Evolutionary conservation across 2,113 vertebrate genomes (phyloP), one percentile per base, ranked within the genome.

Genomic region (Mormyrus iriodes): DNA sequence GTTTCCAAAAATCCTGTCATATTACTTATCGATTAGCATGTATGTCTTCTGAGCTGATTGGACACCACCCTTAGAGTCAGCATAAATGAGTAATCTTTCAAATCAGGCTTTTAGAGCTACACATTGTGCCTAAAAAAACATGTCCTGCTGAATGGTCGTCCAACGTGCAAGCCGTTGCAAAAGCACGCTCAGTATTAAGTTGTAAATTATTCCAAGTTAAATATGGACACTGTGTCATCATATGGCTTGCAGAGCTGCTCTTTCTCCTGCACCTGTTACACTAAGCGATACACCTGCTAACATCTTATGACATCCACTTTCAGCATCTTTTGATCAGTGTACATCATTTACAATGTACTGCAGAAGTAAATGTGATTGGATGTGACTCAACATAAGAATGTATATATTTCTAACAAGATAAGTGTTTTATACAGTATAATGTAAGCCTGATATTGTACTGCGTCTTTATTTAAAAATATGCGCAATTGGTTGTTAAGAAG

Each of bases 11-110:
- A 69, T 27, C 61, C 17, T 21, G 49, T 53, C 44, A 73, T 31
- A 39, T 19, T 88, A 82, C 53, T 44, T 53, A 31, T 76, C 86
- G 55, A 61, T 88, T 88, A 84, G 39, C 24, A 52, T 82, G 85
- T 87, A 87, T 86, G 73, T 90, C 73, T 53, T 86, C 35, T 82
- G 35, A 55, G 65, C 65, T 86, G 42, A 88, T 90, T 31, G 51
- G 48, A 88, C 21, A 35, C 13, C 13, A 24, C n/a, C 10, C 51
- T 88, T 58, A 82, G 65, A 86, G 73, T 90, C 27, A 44, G 65
- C 87, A 87, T 51, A 84, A 88, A 83, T 52, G 42, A 4, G 0
- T 86, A 31, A 48, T 39, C 35, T 79, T 53, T 53, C 17, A 13
- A 13, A 53, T 15, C 5, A 10, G 8, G 17, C 24, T n/a, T 15